A percentile compares a stretch with the other conserved stretches of the same genome.
phyloP scores from a whole-genome alignment of 2,888 invertebrate species.

The Tetragonula carbonaria region DNA sequence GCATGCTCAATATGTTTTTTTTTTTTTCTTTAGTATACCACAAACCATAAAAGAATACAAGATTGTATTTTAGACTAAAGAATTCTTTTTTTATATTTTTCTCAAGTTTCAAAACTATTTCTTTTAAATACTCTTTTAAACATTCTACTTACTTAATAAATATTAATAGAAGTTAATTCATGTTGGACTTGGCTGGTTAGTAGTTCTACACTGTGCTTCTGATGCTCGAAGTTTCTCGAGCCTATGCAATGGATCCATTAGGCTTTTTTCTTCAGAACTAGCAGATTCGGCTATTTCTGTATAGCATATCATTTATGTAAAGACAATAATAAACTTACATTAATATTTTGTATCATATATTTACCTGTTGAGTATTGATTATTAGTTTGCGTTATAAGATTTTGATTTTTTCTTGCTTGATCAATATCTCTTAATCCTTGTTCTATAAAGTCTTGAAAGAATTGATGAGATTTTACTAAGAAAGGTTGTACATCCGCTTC shows the following conservation, averaged over 20 bases:
- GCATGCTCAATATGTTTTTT: not conserved
- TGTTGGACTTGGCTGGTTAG: conserved; percentile 77
- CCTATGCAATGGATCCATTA: conserved; percentile 81
- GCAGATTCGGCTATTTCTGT: conserved; percentile 65
- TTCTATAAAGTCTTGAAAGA: conserved; percentile 94
- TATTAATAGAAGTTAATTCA: conserved; percentile 66
- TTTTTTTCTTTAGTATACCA: not conserved
- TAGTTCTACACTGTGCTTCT: conserved; percentile 79
- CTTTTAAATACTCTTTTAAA: not conserved
- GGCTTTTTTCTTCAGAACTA: conserved; percentile 74
- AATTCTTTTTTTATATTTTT: not conserved
- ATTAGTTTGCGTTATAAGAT: conserved; percentile 73
- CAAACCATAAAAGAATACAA: not conserved
- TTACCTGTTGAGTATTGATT: conserved; percentile 77
- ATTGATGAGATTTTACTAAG: conserved; percentile 92
- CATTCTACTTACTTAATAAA: conserved; percentile 57
- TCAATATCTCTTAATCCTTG: conserved; percentile 89
- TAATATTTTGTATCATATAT: conserved; percentile 1
- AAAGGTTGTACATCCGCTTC: conserved; percentile 93
- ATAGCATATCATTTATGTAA: not conserved
- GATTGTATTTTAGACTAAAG: not conserved
- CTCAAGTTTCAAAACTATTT: not conserved
- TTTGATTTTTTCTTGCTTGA: conserved; percentile 80
- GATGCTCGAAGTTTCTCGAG: conserved; percentile 80
- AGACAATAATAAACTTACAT: conserved; percentile 1